Evolutionary conservation across 2,113 vertebrate genomes (phyloP), one percentile per base, ranked within the genome.

Genomic region (Sebastes fasciatus): DNA sequence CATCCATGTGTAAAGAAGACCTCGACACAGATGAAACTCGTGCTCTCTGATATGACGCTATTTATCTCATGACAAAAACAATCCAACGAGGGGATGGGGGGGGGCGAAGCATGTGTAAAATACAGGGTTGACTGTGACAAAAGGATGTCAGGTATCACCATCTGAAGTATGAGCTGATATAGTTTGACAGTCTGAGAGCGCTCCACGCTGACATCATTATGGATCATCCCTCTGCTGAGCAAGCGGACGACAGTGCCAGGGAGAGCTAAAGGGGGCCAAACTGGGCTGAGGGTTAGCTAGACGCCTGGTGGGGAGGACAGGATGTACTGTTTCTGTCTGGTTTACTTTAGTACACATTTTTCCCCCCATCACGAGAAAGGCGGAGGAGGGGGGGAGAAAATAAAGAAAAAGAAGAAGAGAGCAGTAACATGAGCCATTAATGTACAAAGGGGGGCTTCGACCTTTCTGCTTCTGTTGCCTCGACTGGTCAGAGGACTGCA

Each of bases 371-470:
- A 65, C 13, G 74, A 77, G 23, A 77, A 63, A 46, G 40, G 13
- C 34, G 54, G 42, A 77, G 65, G 62, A 34, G 34, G 58, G 10
- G 34, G 34, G 17, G 17, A 34, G 4, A 12, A 5, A 51, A 55
- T 61, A 40, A 77, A 81, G 49, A 17, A 80, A 8, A 77, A 82
- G 46, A 82, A 82, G 49, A 75, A 74, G 26, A 88, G 85, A 88
- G 89, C 89, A 93, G 93, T 92, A 94, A 93, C 92, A 93, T 79
- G 75, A 94, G 89, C 87, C 89, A 86, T 90, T 91, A 89, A 88
- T 92, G 90, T 90, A 94, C 88, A 90, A 91, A 83, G 74, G 68
- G 88, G 84, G 84, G 85, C 65, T 93, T 88, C 54, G 71, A 82
- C 79, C 69, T 66, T 70, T 82, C 84, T 88, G 86, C 80, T 85